Evolutionary conservation across 2,113 vertebrate species (phyloP).

Genomic region (Anguilla japonica): DNA sequence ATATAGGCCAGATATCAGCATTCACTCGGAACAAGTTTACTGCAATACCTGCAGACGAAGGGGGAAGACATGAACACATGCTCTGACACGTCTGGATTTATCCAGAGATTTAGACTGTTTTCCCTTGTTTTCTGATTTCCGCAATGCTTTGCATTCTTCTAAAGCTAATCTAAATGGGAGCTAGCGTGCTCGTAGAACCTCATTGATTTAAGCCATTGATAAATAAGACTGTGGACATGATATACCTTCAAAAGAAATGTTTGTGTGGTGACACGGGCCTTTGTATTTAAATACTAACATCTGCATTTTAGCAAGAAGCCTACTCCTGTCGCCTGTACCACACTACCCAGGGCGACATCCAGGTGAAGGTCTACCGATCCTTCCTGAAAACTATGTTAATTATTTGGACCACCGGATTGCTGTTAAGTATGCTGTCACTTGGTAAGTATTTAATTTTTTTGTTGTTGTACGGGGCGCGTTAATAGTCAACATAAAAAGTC

Average conservation of each 20-base stretch:
- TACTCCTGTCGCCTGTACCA: not conserved
- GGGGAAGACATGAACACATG: not conserved
- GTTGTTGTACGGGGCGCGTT: too few relatives aligned
- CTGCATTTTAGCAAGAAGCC: conserved; percentile 28
- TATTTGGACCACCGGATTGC: conserved; percentile 46
- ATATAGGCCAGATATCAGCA: not conserved
- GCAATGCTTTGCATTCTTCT: not conserved
- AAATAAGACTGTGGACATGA: not conserved
- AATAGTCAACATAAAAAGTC: too few relatives aligned
- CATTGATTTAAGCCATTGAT: not conserved
- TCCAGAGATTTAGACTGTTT: not conserved
- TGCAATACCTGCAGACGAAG: not conserved
- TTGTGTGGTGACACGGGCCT: not conserved
- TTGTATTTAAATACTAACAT: not conserved
- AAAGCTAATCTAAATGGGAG: not conserved
- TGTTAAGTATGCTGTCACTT: conserved; percentile 33
- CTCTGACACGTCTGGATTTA: not conserved
- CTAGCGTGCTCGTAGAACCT: not conserved
- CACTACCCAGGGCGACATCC: not conserved
- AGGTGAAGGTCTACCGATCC: not conserved
- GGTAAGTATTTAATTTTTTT: conserved; percentile 43
- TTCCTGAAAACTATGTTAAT: not conserved
- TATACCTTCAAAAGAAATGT: not conserved
- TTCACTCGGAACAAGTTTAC: not conserved
- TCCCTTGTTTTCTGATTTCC: not conserved